Evolutionary conservation across 2,113 vertebrate genomes (phyloP), one percentile per base, ranked within the genome.

Genomic region (Xyrauchen texanus): DNA sequence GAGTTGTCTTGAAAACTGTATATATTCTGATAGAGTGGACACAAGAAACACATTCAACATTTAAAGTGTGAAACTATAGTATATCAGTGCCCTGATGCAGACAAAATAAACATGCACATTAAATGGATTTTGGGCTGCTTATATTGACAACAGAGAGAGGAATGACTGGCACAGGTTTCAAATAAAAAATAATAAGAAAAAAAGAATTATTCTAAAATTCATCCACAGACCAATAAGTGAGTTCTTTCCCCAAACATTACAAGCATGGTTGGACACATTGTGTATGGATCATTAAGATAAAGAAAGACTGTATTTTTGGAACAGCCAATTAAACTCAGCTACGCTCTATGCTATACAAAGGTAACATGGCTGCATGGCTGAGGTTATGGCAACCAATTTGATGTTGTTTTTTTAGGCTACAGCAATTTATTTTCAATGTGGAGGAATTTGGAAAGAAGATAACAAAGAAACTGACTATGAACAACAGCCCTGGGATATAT

Each of bases 271-370:
- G 66, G 49, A 82, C 64, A 64, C 68, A 70, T 72, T 80, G 78
- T 85, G 82, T 84, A 16, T 60, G 70, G 80, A 81, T 85, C 86
- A 88, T 89, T 90, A 87, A 88, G 89, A 88, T 67, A 86, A 82
- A 80, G 61, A 77, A 34, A 84, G 83, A 49, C 73, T 61, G 78
- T 62, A n/a, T 72, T 83, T 84, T 85, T 85, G 87, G 83, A 84
- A 87, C 80, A 89, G 89, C 74, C 86, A 88, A 91, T 91, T 88
- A 91, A 86, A 89, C 84, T 76, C 87, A 87, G 82, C 76, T 85
- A 34, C 52, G 86, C 86, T 86, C 84, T 82, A 83, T 87, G 66
- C 66, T 69, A 82, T 83, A 86, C 71, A 62, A 86, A 83, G 69
- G 80, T 44, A 84, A 73, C 69, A 78, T 55, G 67, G 58, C 62